Evolutionary conservation across 2,888 invertebrate species (phyloP), one percentile per base, ranked within the genome.

Genomic region (Lasius fuliginosus): DNA sequence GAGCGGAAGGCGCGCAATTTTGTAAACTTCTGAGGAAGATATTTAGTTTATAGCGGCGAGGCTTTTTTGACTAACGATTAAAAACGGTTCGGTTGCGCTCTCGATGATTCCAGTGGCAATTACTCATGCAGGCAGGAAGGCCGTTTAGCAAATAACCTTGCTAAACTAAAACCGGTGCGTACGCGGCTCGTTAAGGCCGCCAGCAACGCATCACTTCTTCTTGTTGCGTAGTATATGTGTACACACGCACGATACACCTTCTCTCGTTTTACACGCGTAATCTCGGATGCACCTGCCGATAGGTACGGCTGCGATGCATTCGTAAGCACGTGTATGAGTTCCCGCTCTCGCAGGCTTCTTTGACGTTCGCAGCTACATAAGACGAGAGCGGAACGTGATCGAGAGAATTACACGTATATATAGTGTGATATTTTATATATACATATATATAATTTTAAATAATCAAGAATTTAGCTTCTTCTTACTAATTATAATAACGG

Each of bases 241-340:
- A 23, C 18, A 49, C 42, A 30, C 46, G 73, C 82, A 74, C 68
- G 62, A 58, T 36, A 49, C 73, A 62, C 33, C 65, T 69, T 58
- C 79, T 42, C 33, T 65, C 65, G 46, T 42, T 73, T 42, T 68
- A 68, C 84, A 67, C 56, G 65, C 83, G 86, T 89, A 87, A 90
- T 90, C 87, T 85, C 76, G 86, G 87, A 88, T 90, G 88, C 90
- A 90, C 88, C 90, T 89, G 90, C 86, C 88, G 89, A 88, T 89
- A 87, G 46, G 5, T 40, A 73, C 67, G 67, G 74, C 9, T 30
- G 42, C 53, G 23, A 56, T 23, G 36, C 40, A 11, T 49, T 33
- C 23, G 36, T 12, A 33, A 62, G 30, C 73, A 30, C 15, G 23
- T 53, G 8, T 76, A 27, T 53, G 27, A 46, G 40, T 67, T 40